Evolutionary conservation across 1,140 invertebrate genomes (phyloP).

Genomic region (Zophobas morio): DNA sequence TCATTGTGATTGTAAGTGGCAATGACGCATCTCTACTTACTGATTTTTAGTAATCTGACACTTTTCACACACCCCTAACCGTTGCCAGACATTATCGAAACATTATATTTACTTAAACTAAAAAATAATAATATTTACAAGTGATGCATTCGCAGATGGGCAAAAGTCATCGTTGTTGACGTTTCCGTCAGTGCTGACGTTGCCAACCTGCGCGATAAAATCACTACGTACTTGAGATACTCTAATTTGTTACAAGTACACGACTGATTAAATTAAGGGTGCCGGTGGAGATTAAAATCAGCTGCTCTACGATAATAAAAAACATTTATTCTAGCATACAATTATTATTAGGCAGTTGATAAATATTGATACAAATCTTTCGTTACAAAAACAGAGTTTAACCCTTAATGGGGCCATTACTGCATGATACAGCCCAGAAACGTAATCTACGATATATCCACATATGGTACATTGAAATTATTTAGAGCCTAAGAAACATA

Average conservation of each 20-base stretch:
- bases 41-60: slow-evolving; percentile 7
- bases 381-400: slow-evolving; percentile 63
- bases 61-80: slow-evolving; percentile 24
- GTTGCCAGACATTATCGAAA: slow-evolving; percentile 12
- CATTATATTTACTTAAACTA: slow-evolving; percentile 1
- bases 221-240: background rate
- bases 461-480: slow-evolving; percentile 67
- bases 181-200: background rate
- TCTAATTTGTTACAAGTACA: background rate
- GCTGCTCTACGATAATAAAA: slow-evolving; percentile 44
- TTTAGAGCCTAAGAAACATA: slow-evolving; percentile 60
- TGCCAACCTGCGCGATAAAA: background rate
- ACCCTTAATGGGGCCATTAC: slow-evolving; percentile 53
- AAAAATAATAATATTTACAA: slow-evolving; percentile 34
- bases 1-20: no score
- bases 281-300: slow-evolving; percentile 6
- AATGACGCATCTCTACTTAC: background rate
- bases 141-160: background rate
- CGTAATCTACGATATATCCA: slow-evolving; percentile 67
- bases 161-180: background rate
- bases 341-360: slow-evolving; percentile 65
- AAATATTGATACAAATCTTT: slow-evolving; percentile 65
- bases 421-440: slow-evolving; percentile 56
- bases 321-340: slow-evolving; percentile 61
- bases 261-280: background rate